These are phyloP conservation scores for Diachrysia chrysitis DNA, from an alignment of 2,888 invertebrate genomes.

Conservation along the genomic window DNA sequence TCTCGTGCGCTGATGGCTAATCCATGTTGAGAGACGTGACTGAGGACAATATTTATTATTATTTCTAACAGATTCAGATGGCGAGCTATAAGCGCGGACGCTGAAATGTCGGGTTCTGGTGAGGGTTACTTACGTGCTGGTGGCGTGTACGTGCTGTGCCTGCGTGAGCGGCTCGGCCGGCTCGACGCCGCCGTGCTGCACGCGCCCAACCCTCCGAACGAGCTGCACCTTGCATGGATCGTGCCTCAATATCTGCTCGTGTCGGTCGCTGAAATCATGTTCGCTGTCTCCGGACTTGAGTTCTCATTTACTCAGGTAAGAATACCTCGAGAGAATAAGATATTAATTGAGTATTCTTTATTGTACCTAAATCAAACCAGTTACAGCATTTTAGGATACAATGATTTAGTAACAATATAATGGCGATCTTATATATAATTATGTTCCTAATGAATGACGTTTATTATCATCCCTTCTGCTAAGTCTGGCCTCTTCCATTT, in stretches of 20 bases:
- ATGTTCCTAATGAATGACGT: too few species aligned
- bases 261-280: slow-evolving; percentile 94
- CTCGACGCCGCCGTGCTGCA: slow-evolving; percentile 89
- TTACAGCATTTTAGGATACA: too few species aligned
- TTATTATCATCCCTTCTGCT: too few species aligned
- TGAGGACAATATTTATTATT: too few species aligned
- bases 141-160: slow-evolving; percentile 89
- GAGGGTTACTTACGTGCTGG: slow-evolving; percentile 77
- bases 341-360: too few species aligned
- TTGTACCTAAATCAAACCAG: too few species aligned
- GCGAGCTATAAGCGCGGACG: slow-evolving; percentile 75
- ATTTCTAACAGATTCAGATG: slow-evolving; percentile 72
- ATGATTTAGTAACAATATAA: too few species aligned
- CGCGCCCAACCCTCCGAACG: slow-evolving; percentile 91
- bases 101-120: slow-evolving; percentile 75
- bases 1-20: too few species aligned
- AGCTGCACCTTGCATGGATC: slow-evolving; percentile 92
- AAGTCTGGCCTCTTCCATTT: too few species aligned
- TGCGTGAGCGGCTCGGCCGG: slow-evolving; percentile 85
- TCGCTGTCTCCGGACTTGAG: slow-evolving; percentile 94
- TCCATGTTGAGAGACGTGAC: too few species aligned
- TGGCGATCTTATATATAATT: too few species aligned
- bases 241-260: slow-evolving; percentile 94
- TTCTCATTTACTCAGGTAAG: slow-evolving; percentile 94
- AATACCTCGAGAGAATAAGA: too few species aligned